Evolutionary conservation across 2,888 invertebrate species (phyloP), one percentile per base, ranked within the genome.

Genomic region (Thymelicus sylvestris): DNA sequence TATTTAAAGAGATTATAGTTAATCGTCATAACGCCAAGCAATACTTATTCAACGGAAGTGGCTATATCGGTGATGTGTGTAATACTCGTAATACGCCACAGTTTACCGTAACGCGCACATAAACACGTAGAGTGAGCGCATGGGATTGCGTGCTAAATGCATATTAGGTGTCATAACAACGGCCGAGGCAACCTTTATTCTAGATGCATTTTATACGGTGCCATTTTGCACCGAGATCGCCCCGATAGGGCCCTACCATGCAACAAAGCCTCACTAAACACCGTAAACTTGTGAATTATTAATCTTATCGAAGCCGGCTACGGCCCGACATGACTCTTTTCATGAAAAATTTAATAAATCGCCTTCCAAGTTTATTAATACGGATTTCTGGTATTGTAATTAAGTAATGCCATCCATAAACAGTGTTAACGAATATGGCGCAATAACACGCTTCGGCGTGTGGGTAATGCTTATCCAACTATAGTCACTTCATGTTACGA

Each of bases 241-340:
- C 44, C 73, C 86, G 92, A 92, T 92, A 92, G 79, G 80, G 81
- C 81, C 78, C 80, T 77, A 75, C 87, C 91, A 90, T 90, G 92
- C 92, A 89, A 91, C 89, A 88, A 84, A 82, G 83, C 84, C 84
- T 78, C 84, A 79, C 90, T 92, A 91, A 93, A 89, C 92, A 88
- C 92, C 92, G 92, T 92, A 89, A 92, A 92, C 91, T 90, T 88
- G 91, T 93, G 92, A 92, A 93, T 93, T 91, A 93, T 93, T 93
- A 92, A 93, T 91, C 89, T 90, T 92, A 92, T 92, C 91, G 90
- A 87, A 81, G 81, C 74, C 73, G 62, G 66, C 71, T 72, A 67
- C 72, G 67, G 82, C 82, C 81, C 82, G 85, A 90, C 90, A 88
- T 85, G 87, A 81, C 85, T 83, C 78, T 80, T 81, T 87, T 87